Percentiles rank a stretch among this genome's conserved stretches.
These are phyloP conservation scores for Papilio protenor DNA, from an alignment of 2,888 invertebrate species.

Conservation along the genomic window DNA sequence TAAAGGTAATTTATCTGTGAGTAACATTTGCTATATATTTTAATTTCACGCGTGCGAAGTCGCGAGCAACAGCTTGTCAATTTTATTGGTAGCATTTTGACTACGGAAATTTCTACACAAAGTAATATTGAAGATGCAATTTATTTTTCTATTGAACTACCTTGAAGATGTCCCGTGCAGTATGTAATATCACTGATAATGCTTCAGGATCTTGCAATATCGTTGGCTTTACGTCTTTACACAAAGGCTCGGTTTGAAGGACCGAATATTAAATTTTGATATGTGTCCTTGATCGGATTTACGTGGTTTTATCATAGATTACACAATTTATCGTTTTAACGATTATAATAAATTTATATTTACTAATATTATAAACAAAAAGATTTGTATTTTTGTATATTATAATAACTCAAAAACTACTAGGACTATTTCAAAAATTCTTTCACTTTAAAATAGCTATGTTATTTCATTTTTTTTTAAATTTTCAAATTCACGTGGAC, in stretches of 20 bases:
- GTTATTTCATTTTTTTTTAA: too few species aligned
- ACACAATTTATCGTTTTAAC: background rate
- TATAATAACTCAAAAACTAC: too few species aligned
- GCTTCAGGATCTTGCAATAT: conserved; percentile 25
- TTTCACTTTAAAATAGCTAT: too few species aligned
- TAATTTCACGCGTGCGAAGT: too few species aligned
- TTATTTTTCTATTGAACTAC: conserved; percentile 34
- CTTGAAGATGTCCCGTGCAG: conserved; percentile 16
- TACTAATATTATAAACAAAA: too few species aligned
- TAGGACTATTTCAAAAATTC: too few species aligned
- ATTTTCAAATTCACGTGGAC: too few species aligned
- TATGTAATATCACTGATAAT: conserved; percentile 38
- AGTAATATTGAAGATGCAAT: conserved; percentile 16
- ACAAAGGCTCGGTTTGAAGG: conserved; percentile 23
- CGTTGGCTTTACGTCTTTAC: conserved; percentile 27
- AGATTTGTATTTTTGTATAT: too few species aligned
- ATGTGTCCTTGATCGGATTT: background rate
- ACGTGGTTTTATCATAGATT: background rate
- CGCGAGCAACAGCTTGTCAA: background rate
- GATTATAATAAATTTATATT: too few species aligned
- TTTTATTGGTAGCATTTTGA: background rate
- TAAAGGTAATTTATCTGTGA: too few species aligned
- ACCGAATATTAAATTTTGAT: conserved; percentile 29
- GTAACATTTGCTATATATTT: too few species aligned
- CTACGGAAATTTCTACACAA: background rate